Evolutionary conservation across 2,888 invertebrate genomes (phyloP).

Genomic region (Gibbula magus): DNA sequence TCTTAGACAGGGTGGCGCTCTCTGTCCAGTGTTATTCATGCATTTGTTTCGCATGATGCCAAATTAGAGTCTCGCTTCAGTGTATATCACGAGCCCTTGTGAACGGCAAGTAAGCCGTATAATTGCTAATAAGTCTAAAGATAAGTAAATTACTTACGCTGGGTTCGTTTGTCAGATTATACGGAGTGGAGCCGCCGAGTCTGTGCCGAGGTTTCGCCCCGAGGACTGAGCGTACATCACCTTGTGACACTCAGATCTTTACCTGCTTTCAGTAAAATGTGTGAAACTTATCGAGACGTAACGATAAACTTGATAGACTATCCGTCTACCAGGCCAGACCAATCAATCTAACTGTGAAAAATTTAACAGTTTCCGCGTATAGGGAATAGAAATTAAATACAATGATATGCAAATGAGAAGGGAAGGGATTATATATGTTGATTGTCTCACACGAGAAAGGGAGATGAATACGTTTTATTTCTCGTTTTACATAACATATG

Average conservation of each 20-base stretch:
- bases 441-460: too few species aligned
- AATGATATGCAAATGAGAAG: too few species aligned
- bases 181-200: neutral
- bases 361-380: too few species aligned
- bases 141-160: slow-evolving; percentile 19
- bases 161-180: neutral
- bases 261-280: neutral
- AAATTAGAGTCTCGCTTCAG: neutral
- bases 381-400: too few species aligned
- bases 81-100: slow-evolving; percentile 1
- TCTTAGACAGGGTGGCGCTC: slow-evolving; percentile 13
- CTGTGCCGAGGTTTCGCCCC: neutral
- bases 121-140: slow-evolving; percentile 16
- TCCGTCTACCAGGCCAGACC: neutral
- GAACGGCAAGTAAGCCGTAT: neutral
- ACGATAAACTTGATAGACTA: neutral
- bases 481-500: too few species aligned
- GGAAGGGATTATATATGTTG: too few species aligned
- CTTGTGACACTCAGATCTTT: neutral
- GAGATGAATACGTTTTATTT: too few species aligned
- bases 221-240: neutral
- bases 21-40: slow-evolving; percentile 12
- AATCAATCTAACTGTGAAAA: too few species aligned
- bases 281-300: slow-evolving; percentile 9
- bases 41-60: neutral